Percentiles rank a stretch among this genome's conserved stretches.
Conservation (phyloP, 2,888 invertebrate species). For the Dolomedes plantarius region DNA sequence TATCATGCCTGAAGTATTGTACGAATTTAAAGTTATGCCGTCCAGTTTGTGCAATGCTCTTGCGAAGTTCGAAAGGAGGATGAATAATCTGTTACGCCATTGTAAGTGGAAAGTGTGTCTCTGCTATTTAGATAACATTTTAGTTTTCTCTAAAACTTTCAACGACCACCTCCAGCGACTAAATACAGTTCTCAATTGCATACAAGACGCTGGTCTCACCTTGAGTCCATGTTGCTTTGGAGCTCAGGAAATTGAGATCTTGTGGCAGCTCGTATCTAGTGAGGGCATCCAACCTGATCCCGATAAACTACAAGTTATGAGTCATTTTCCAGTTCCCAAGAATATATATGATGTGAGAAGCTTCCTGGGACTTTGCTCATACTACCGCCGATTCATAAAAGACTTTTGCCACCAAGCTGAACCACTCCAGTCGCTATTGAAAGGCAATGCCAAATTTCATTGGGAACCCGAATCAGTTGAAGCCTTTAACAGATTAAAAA, state of each 20-base stretch:
- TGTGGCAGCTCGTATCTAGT: constrained; percentile 48
- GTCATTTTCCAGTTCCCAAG: background rate
- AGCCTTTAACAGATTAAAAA: constrained; percentile 45
- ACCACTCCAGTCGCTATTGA: constrained; percentile 33
- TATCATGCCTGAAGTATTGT: constrained; percentile 71
- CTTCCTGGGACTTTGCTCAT: constrained; percentile 9
- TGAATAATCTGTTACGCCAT: constrained; percentile 72
- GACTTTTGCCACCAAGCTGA: constrained; percentile 19
- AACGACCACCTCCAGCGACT: constrained; percentile 69
- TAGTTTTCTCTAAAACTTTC: constrained; percentile 71
- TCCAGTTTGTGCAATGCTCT: constrained; percentile 74
- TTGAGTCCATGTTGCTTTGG: constrained; percentile 73
- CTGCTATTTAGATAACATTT: constrained; percentile 73
- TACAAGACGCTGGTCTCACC: constrained; percentile 69
- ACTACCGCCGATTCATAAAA: constrained; percentile 31
- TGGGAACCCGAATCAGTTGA: constrained; percentile 15
- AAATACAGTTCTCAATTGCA: constrained; percentile 54
- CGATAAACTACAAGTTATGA: constrained; percentile 14
- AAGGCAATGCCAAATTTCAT: constrained; percentile 24
- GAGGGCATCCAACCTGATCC: constrained; percentile 33
- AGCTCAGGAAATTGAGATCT: constrained; percentile 35
- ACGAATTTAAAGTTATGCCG: constrained; percentile 74
- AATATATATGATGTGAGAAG: constrained; percentile 25
- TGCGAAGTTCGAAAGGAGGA: constrained; percentile 73
- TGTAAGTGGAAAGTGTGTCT: constrained; percentile 70